Conservation (phyloP, 2,888 invertebrate genomes). For the Dilophus febrilis region DNA sequence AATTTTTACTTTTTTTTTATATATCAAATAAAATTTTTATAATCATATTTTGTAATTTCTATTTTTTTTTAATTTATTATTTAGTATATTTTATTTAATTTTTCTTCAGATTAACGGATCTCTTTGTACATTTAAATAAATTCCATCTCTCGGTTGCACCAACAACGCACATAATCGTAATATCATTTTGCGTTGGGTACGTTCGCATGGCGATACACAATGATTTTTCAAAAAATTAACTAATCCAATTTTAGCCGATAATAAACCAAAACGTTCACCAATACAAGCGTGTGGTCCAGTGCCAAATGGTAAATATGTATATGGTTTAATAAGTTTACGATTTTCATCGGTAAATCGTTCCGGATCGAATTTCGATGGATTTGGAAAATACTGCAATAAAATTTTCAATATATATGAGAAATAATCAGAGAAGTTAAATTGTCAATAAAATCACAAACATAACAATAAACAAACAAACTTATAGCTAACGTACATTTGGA, state of each 20-base stretch:
- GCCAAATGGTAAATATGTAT: constrained; percentile 28
- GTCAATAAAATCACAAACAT: background rate
- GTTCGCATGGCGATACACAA: constrained; percentile 18
- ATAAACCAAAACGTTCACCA: constrained; percentile 23
- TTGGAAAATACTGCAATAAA: constrained; percentile 20
- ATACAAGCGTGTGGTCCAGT: constrained; percentile 28
- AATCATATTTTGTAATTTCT: too few species aligned
- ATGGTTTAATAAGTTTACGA: constrained; percentile 20
- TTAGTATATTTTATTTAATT: too few species aligned
- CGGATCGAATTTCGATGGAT: constrained; percentile 25
- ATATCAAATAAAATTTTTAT: too few species aligned
- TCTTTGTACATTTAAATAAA: constrained; percentile 20
- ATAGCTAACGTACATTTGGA: constrained; percentile 20
- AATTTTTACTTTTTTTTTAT: too few species aligned
- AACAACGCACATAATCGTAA: constrained; percentile 23
- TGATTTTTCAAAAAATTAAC: constrained; percentile 24
- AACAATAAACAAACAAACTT: too few species aligned
- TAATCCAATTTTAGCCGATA: constrained; percentile 27
- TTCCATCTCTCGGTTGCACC: constrained; percentile 23
- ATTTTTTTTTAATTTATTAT: too few species aligned
- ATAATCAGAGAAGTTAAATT: too few species aligned
- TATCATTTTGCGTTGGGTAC: constrained; percentile 19
- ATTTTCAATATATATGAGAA: background rate
- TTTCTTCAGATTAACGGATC: constrained; percentile 18
- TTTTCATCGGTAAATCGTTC: constrained; percentile 26